Evolutionary conservation across 2,797 vertebrate genomes (phyloP).

Genomic region (Sciurus carolinensis): DNA sequence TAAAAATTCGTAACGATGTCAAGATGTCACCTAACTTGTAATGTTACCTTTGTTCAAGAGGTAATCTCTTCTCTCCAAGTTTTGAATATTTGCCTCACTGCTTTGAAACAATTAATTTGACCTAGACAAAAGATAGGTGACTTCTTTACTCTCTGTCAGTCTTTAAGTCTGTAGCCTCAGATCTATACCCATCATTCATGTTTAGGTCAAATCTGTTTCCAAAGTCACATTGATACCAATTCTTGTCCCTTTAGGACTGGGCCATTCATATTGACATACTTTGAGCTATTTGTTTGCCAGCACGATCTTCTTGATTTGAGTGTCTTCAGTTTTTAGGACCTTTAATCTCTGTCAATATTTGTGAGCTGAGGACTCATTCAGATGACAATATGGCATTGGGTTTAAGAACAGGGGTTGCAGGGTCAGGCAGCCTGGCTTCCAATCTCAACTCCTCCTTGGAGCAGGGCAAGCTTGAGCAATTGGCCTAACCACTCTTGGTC

Average conservation of each 20-base stretch:
- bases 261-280: neutral
- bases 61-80: neutral
- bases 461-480: neutral
- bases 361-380: neutral
- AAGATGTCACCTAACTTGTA: neutral
- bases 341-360: neutral
- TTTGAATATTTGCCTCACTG: neutral
- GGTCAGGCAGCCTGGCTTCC: neutral
- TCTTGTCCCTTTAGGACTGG: neutral
- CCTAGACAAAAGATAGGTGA: neutral
- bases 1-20: neutral
- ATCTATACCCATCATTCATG: neutral
- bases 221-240: neutral
- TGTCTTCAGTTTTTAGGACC: neutral
- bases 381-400: neutral
- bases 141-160: neutral
- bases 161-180: neutral
- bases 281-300: neutral
- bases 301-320: neutral
- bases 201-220: neutral
- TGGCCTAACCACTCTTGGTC: neutral
- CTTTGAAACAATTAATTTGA: neutral
- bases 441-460: neutral
- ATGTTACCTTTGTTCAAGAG: neutral
- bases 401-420: neutral